Percentiles rank a stretch among this genome's conserved stretches.
Evolutionary conservation across 2,113 vertebrate genomes (phyloP).

Genomic region (Mormoops blainvillei): DNA sequence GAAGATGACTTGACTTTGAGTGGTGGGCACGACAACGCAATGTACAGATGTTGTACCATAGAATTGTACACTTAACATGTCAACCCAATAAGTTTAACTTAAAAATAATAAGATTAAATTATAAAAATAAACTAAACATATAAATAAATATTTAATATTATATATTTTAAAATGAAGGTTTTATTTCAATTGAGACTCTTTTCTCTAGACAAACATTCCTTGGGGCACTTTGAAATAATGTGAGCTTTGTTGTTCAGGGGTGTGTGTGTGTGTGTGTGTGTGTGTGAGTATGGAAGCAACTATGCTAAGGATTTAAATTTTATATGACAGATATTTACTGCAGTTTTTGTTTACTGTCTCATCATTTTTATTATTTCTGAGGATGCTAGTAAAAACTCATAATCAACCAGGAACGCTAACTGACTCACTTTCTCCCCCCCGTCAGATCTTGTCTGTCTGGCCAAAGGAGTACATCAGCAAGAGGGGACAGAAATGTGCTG

Average conservation of each 20-base stretch:
- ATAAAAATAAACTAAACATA: not conserved
- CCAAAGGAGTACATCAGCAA: not conserved
- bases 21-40: not conserved
- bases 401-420: not conserved
- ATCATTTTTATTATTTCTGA: not conserved
- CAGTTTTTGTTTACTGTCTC: not conserved
- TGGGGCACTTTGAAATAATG: constrained; percentile 14
- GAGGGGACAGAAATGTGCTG: not conserved
- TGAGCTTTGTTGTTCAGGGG: not conserved
- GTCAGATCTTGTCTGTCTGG: not conserved
- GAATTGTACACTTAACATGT: not conserved
- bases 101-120: not conserved
- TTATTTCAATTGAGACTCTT: not conserved
- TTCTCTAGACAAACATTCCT: not conserved
- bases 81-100: not conserved
- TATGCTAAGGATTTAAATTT: not conserved
- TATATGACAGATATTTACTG: not conserved
- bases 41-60: not conserved
- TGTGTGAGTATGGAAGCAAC: not conserved
- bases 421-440: not conserved
- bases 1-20: not conserved
- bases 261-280: not conserved
- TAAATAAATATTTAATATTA: not conserved
- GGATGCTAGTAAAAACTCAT: not conserved
- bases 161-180: not conserved